These are phyloP conservation scores for Pluvianellus socialis DNA, from an alignment of 2,113 vertebrate genomes.

Conservation along the genomic window DNA sequence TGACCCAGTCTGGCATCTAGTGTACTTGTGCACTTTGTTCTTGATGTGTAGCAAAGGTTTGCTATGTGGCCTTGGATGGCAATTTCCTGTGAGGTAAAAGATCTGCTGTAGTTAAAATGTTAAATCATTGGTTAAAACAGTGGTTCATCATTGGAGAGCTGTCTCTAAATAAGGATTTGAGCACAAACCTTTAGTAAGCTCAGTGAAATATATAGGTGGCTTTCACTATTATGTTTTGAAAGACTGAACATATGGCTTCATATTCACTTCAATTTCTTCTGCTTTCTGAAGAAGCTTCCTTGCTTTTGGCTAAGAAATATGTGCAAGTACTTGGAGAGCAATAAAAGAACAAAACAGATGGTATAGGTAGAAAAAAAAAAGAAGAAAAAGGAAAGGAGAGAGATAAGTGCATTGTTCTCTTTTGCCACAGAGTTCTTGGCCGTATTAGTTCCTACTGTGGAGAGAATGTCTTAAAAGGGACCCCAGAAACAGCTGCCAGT, in stretches of 20 bases:
- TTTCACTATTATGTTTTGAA: neutral
- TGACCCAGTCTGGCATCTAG: neutral
- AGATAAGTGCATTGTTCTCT: neutral
- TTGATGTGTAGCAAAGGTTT: neutral
- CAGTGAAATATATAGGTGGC: neutral
- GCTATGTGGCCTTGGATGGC: neutral
- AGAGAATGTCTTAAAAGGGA: neutral
- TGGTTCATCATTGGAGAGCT: neutral
- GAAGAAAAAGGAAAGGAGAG: neutral
- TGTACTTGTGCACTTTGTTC: neutral
- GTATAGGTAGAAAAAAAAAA: neutral
- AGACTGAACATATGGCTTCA: neutral
- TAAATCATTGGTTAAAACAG: neutral
- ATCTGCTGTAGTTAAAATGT: neutral
- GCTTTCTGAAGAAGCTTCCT: neutral
- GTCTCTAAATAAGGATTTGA: neutral
- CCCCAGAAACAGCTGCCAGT: neutral
- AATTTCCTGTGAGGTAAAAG: neutral
- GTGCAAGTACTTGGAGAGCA: neutral
- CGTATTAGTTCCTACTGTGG: neutral
- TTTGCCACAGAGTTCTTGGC: neutral
- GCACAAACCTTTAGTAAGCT: neutral
- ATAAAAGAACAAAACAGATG: neutral
- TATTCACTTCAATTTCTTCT: neutral
- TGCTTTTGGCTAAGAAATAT: neutral